Base-by-base conservation (phyloP, 2,797 vertebrate genomes). In the Sebastes paucispinis region DNA sequence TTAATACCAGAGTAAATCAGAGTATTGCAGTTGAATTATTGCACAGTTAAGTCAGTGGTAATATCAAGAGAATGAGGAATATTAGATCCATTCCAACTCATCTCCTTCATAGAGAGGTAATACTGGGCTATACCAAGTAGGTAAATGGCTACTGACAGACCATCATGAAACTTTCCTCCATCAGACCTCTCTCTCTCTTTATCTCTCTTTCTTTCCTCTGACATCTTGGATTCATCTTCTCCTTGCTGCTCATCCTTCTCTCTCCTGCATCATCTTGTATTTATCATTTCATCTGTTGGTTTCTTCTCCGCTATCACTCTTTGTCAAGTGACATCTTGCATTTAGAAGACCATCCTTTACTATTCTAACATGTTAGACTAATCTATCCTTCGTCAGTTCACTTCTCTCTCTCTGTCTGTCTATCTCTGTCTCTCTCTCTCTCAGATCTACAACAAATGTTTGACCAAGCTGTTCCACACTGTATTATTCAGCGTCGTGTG, bases 391-490 rank as follows among this genome's bases (percentile, higher is more conserved):
- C 6, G 3, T 76, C 82, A 59, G 69, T 80, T 81, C 80, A 60
- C 32, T 32, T 66, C 36, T 68, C n/a, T 63, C 12, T 71, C 50
- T 52, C 27, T 55, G 11, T 31, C 39, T 54, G 34, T 59, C 50
- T 67, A 18, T 32, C 20, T 77, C 24, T 69, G 34, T n/a, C 64
- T 76, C 69, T 66, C 62, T 66, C 62, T 71, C 75, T 74, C 75
- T 75, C 73, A 79, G 75, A 91, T 90, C 80, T 87, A 84, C 87
- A 89, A 80, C 88, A 91, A 95, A 95, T 95, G 92, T 95, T 95
- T 93, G 93, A 94, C 93, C 91, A 89, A 94, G 93, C 92, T 93
- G 93, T 93, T 94, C 91, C 77, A 24, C 80, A 65, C 88, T 91
- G 87, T 89, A 91, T 93, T 90, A 94, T 90, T 91, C 92, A 91